Conservation (phyloP, 2,888 invertebrate genomes). For the Punctoribates punctum region DNA sequence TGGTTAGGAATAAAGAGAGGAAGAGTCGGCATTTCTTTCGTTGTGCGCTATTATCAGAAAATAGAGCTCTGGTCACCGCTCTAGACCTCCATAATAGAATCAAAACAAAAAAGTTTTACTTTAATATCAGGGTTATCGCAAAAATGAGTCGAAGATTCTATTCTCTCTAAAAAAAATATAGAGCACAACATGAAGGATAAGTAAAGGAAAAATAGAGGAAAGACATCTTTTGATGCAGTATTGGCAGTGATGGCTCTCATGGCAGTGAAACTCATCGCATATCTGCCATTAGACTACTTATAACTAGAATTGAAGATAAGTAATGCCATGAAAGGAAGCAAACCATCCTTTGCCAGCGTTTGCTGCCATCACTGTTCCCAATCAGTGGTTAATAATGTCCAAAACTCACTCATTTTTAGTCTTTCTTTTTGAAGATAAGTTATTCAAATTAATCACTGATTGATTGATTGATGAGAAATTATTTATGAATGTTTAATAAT, state of each 20-base stretch:
- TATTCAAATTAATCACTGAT: too few relatives aligned
- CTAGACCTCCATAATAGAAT: background rate
- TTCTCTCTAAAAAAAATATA: background rate
- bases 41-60: slow-evolving; percentile 13
- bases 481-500: too few relatives aligned
- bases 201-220: background rate
- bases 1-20: background rate
- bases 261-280: slow-evolving; percentile 11
- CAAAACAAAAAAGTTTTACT: slow-evolving; percentile 16
- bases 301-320: background rate
- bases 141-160: background rate
- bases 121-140: background rate
- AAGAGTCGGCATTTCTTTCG: background rate
- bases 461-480: too few relatives aligned
- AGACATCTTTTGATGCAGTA: background rate
- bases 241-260: background rate
- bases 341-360: background rate
- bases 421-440: too few relatives aligned
- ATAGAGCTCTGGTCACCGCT: slow-evolving; percentile 17
- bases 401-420: too few relatives aligned
- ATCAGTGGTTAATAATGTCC: background rate
- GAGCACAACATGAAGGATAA: background rate
- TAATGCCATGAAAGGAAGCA: slow-evolving; percentile 4
- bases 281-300: slow-evolving; percentile 10
- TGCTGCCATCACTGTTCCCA: too few relatives aligned